Evolutionary conservation across 2,888 invertebrate genomes (phyloP), one percentile per base, ranked within the genome.

Genomic region (Drosophila anceps): DNA sequence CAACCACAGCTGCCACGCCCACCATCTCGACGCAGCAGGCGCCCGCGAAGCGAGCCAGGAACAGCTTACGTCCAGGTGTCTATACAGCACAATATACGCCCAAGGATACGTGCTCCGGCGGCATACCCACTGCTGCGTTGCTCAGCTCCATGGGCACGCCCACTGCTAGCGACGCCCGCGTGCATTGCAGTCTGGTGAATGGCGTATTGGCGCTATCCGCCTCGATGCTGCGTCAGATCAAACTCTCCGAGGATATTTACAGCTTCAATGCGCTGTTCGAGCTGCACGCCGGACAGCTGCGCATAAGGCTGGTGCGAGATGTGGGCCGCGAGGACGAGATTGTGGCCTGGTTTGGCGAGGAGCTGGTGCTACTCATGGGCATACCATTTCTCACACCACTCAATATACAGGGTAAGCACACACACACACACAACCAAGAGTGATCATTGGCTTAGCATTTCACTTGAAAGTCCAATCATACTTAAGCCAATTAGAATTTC

Each of bases 331-430:
- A 96, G 39, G 95, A 96, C 69, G 96, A 96, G 82, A 93, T 98
- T 54, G 93, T 95, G 35, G 94, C 97, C 81, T 98, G 98, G 98
- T 97, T 97, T 92, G 95, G 96, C 9, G 96, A 96, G 80, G 95
- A 95, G 73, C 93, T 97, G 69, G 94, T 96, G 15, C 95, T 96
- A 1, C 94, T 95, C 59, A 93, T 96, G 87, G 95, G 95, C 66
- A 96, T 98, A 92, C 98, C 97, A 0, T 96, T 97, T 91, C 93
- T 97, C 13, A 95, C 96, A 18, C 96, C 96, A 1, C 93, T 93
- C 6, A 96, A 98, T 91, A 97, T 98, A 74, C 95, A 95, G 95
- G 97, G 97, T 97, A 92, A 91, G 91, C 2, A 15, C 9, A 18
- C 15, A 18, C 2, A 27, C 24, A 24, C 4, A 24, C 24, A 24